Evolutionary conservation across 2,113 vertebrate genomes (phyloP), one percentile per base, ranked within the genome.

Genomic region (Rattus rattus): DNA sequence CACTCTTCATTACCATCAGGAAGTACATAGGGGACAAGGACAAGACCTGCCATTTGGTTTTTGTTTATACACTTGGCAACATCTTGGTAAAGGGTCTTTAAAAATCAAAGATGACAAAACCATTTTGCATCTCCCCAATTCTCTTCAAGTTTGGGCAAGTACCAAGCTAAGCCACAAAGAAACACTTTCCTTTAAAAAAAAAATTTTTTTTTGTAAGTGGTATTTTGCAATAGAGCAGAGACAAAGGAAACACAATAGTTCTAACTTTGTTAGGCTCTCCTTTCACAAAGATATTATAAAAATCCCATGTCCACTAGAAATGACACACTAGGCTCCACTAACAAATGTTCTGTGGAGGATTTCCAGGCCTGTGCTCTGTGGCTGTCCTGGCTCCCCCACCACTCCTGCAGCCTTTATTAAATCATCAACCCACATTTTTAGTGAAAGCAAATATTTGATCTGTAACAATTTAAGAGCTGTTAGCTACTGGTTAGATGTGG

Each of bases 21-120:
- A 96, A 93, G 54, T 85, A 52, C 5, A 77, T n/a, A 85, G 61
- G 47, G 96, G 65, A 99, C 97, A 98, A 99, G 98, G 28, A 98
- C 98, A 98, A 99, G 97, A 97, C 99, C 99, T 61, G 98, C 98
- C 96, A 99, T 99, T 98, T 99, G 98, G 75, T 98, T 99, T 89
- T 98, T 98, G 98, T 99, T 99, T 96, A 98, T 98, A 96, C 98
- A 98, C 49, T 98, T 99, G 97, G 99, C 97, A 98, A 99, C 99
- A 99, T 91, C 76, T 96, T 96, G 96, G 97, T 91, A 95, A 97
- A 97, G 76, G 67, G 22, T 86, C 95, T 98, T 96, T 11, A 80
- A 97, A 90, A 96, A 73, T 94, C 93, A 76, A 98, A 98, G 96
- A 97, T 96, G 80, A 97, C 95, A 97, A 81, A 95, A 92, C 95